A percentile compares a stretch with the other conserved stretches of the same genome.
These are phyloP conservation scores for Chaitophorus viminalis DNA, from an alignment of 2,888 invertebrate species.

Conservation along the genomic window DNA sequence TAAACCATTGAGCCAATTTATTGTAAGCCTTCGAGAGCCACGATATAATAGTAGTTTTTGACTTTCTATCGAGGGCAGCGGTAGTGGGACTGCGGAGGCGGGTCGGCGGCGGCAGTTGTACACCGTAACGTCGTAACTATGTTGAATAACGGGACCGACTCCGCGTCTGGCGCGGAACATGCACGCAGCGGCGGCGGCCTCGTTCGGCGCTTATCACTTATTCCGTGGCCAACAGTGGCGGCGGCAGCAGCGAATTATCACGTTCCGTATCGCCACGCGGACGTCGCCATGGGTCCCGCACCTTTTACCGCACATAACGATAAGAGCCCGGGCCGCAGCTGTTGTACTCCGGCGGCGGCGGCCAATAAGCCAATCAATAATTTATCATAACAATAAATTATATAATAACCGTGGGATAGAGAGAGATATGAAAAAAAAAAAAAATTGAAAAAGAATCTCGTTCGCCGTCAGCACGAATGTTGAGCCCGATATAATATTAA, in stretches of 20 bases:
- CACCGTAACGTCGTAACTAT: no score
- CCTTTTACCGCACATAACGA: not conserved
- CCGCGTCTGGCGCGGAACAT: not conserved
- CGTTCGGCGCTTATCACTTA: not conserved
- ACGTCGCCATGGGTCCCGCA: no score
- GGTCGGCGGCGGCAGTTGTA: no score
- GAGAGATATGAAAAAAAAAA: no score
- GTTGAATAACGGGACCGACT: not conserved
- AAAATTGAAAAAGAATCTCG: not conserved
- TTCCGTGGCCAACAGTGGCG: not conserved
- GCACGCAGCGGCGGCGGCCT: not conserved
- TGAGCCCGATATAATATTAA: no score
- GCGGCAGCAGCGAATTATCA: no score
- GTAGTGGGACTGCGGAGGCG: no score
- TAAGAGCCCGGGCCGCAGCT: not conserved
- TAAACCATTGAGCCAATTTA: not conserved
- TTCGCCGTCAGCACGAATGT: no score
- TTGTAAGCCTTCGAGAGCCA: no score
- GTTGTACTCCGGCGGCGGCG: not conserved
- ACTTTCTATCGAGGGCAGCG: not conserved
- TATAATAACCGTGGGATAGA: no score
- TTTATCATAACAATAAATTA: no score
- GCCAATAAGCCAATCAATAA: not conserved
- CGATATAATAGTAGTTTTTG: no score
- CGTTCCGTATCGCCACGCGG: not conserved